Conservation (phyloP, 2,888 invertebrate species). For the Diarsia brunnea region DNA sequence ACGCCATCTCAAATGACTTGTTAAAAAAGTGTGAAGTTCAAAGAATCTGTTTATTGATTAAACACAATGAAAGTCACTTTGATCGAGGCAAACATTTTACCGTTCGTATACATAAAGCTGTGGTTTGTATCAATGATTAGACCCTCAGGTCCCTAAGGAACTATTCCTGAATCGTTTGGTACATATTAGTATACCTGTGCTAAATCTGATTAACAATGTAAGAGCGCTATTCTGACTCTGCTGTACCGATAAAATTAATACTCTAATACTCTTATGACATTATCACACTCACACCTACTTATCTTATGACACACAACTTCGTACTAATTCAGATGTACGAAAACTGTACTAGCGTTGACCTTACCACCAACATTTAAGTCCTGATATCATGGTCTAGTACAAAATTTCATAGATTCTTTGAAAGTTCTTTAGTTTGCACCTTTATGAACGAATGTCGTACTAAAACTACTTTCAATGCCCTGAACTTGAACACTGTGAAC, state of each 20-base stretch:
- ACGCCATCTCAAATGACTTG: too few species aligned
- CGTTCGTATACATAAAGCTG: too few species aligned
- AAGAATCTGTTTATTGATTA: too few species aligned
- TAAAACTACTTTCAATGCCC: constrained; percentile 28
- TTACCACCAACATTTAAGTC: background rate
- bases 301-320: background rate
- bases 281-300: background rate
- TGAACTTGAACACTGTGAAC: constrained; percentile 19
- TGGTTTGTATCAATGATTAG: too few species aligned
- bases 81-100: too few species aligned
- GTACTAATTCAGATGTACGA: background rate
- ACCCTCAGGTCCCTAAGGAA: too few species aligned
- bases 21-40: too few species aligned
- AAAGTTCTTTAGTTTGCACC: background rate
- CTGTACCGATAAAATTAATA: background rate
- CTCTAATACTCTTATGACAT: background rate
- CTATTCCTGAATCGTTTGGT: background rate
- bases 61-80: too few species aligned
- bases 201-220: background rate
- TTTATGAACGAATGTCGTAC: constrained; percentile 3
- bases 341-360: constrained; percentile 12
- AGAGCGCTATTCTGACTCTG: background rate
- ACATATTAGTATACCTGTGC: background rate
- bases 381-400: background rate
- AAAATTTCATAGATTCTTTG: background rate